Conservation (phyloP, 2,113 vertebrate species). For the Ochotona curzoniae region DNA sequence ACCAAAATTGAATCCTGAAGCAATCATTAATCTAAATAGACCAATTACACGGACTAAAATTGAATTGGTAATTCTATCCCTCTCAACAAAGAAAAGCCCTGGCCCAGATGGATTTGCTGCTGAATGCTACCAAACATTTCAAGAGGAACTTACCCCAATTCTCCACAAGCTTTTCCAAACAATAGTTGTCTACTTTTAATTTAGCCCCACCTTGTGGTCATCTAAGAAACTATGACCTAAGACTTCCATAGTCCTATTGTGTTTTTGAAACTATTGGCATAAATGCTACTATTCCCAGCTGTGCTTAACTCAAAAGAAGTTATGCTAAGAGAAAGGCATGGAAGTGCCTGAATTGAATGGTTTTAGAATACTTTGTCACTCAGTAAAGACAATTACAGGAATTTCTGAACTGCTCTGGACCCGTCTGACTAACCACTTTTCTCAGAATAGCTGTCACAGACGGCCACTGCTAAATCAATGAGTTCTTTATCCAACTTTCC, state of each 20-base stretch:
- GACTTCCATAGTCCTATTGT: neutral
- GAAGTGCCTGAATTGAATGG: neutral
- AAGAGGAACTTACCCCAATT: too few species aligned
- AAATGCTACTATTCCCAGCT: neutral
- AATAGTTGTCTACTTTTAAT: neutral
- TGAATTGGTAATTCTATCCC: too few species aligned
- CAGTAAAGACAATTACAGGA: neutral
- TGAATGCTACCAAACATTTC: too few species aligned
- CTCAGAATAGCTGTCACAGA: neutral
- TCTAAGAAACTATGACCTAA: conserved; percentile 33
- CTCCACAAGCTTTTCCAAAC: neutral
- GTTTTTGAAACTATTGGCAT: conserved; percentile 63
- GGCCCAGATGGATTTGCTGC: too few species aligned
- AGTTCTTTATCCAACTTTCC: neutral
- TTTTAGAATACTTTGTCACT: neutral
- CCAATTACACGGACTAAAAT: too few species aligned
- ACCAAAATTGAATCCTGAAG: too few species aligned
- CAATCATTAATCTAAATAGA: too few species aligned
- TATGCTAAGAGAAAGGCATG: neutral
- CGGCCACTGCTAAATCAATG: neutral
- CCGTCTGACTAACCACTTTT: neutral
- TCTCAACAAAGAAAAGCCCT: too few species aligned
- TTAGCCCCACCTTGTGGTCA: conserved; percentile 75
- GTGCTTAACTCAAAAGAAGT: neutral
- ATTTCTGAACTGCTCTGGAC: neutral